Evolutionary conservation across 2,797 vertebrate genomes (phyloP), one percentile per base, ranked within the genome.

Genomic region (Miichthys miiuy): DNA sequence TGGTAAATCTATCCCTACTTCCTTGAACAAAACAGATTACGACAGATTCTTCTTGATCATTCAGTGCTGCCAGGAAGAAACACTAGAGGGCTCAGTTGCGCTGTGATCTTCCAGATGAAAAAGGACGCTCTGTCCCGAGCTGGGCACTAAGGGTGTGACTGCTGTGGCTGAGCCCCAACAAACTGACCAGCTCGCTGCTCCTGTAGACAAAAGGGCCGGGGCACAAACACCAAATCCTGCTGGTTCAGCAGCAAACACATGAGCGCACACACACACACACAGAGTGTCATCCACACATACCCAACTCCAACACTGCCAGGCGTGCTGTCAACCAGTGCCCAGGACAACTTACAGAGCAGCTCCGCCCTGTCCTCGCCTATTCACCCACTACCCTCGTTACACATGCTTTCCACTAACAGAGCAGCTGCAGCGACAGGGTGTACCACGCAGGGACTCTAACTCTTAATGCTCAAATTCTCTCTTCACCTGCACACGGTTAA

Each of bases 171-270:
- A 88, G 82, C 83, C 66, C 54, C 54, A 54, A 83, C 81, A 82
- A 80, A 87, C 82, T 75, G 85, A 90, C 90, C 88, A 91, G 86
- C 84, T 91, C 88, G 87, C 80, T 85, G 82, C 80, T 83, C 74
- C 68, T 13, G 9, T 38, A 68, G 84, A 94, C 93, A 95, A 95
- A 93, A 75, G 85, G 76, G 52, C 76, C 76, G 78, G 87, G 88
- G 89, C 85, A 92, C 84, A 91, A 92, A 93, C 88, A 92, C 77
- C 54, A 84, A 92, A 93, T 89, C 85, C 83, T 94, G 93, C 92
- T 86, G 84, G 56, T 84, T 94, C 93, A 94, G 93, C 94, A 88
- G 68, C 72, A 79, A 70, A 79, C 50, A 52, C 81, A 61, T 66
- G 23, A 68, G 18, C 20, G 70, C 64, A 55, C 62, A 23, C 55